Evolutionary conservation across 1,140 invertebrate genomes (phyloP), one percentile per base, ranked within the genome.

Genomic region (Drosophila azteca): DNA sequence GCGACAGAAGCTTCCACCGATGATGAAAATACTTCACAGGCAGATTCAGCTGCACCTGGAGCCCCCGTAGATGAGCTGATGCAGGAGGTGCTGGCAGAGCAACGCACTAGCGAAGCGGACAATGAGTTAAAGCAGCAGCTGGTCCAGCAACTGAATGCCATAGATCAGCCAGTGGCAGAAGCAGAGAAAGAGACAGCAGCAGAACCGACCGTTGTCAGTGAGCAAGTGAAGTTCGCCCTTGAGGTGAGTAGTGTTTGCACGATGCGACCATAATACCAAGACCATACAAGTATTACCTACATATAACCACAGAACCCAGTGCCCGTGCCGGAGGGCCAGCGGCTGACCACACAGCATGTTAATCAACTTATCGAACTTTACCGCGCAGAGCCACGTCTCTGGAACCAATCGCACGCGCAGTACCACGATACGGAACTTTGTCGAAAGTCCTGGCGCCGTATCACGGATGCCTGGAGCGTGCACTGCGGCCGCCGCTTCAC

Each of bases 61-160:
- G 51, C 43, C n/a, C 24, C 84, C 15, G 83, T 77, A 26, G 84
- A 88, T 46, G 84, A 87, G 8, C 83, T 87, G 1, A 87, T 87
- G 83, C 83, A 82, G 46, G 83, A 87, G 48, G 83, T 87, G 46
- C 62, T 87, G 6, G 83, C 83, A 35, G 83, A 87, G 29, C 67
- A 83, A 52, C 57, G 57, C 0, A 79, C 61, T 20, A 70, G 41
- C 20, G 68, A 83, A 11, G 79, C 74, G 51, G 82, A 87, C 49
- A 85, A 85, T 46, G 82, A 85, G 39, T 63, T 85, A 13, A 85
- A 87, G 20, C 78, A 85, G 17, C 82, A 87, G 4, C 44, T 85
- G n/a, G 82, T 85, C 6, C 75, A 68, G 63, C 49, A 87, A 15
- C 51, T 88, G 0, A 87, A 87, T 59, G 61, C 83, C 43, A 55